Base-by-base conservation (phyloP, 2,888 invertebrate genomes). In the Temnothorax unifasciatus region DNA sequence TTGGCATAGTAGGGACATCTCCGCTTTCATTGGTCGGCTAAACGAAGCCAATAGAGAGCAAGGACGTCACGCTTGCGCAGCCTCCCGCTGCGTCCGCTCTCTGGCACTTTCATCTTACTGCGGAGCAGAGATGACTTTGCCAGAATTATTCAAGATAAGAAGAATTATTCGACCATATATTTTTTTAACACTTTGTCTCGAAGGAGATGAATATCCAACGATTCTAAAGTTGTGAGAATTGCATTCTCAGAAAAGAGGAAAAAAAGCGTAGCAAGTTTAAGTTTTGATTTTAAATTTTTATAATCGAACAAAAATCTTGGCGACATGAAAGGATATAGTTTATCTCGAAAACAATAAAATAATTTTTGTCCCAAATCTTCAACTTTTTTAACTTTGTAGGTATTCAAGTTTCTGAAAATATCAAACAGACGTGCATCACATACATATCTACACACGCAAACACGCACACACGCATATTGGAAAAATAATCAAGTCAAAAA, bases 1-100 rank as follows among this genome's bases (percentile, higher is more conserved):
- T 61, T 75, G 68, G 15, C 21, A 84, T 82, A 90, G 94, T 88
- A 91, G 94, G 94, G 93, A 91, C 88, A 74, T 83, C 85, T 57
- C 82, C 83, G 87, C 87, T 84, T 87, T 85, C 87, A 93, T 94
- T 94, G 94, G 94, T 83, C 83, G 52, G 69, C 83, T 54, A 82
- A 61, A 84, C 82, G 84, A 90, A 87, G 85, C 94, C 94, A 94
- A 94, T 94, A 82, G 92, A 85, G 87, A 89, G 84, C 88, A 84
- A 86, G 91, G 77, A 82, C 77, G 85, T 90, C 71, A 87, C 91
- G 91, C 89, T 93, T 92, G 93, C 91, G 90, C 92, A 92, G 91
- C 92, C 89, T 93, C 92, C 91, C 15, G 38, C 50, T 47, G 8
- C 8, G 34, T 83, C 34, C 57, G 11, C 34, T 75, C 50, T 75